Evolutionary conservation across 2,888 invertebrate genomes (phyloP).

Genomic region (Subacronicta megacephala): DNA sequence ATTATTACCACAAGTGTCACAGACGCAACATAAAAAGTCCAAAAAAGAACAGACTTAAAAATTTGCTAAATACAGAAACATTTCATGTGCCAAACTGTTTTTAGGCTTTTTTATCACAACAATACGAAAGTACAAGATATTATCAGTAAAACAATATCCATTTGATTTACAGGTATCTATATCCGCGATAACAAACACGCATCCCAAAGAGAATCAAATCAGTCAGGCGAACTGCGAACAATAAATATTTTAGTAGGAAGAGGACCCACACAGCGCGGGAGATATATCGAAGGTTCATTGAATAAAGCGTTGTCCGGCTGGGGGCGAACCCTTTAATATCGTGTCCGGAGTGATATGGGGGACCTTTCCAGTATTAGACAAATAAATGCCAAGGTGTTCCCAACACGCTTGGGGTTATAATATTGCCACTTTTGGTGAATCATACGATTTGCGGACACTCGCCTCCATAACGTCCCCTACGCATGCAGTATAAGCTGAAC

Average conservation of each 20-base stretch:
- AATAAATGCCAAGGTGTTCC: slow-evolving; percentile 66
- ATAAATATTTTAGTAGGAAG: slow-evolving; percentile 58
- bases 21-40: no score
- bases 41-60: no score
- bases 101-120: not conserved
- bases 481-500: no score
- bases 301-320: slow-evolving; percentile 73
- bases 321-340: slow-evolving; percentile 75
- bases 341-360: slow-evolving; percentile 72
- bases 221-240: slow-evolving; percentile 48
- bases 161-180: slow-evolving; percentile 44
- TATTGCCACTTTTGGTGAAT: no score
- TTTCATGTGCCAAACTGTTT: no score
- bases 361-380: slow-evolving; percentile 65
- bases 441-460: no score
- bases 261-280: slow-evolving; percentile 34
- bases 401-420: no score
- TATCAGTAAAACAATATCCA: slow-evolving; percentile 19
- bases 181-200: slow-evolving; percentile 47
- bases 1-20: no score
- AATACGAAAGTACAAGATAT: slow-evolving; percentile 13
- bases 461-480: no score
- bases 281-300: slow-evolving; percentile 78
- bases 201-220: slow-evolving; percentile 52
- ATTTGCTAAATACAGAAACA: no score